Percentiles rank a stretch among this genome's conserved stretches.
Conservation (phyloP, 2,888 invertebrate species). For the Fissipunctia ypsillon region DNA sequence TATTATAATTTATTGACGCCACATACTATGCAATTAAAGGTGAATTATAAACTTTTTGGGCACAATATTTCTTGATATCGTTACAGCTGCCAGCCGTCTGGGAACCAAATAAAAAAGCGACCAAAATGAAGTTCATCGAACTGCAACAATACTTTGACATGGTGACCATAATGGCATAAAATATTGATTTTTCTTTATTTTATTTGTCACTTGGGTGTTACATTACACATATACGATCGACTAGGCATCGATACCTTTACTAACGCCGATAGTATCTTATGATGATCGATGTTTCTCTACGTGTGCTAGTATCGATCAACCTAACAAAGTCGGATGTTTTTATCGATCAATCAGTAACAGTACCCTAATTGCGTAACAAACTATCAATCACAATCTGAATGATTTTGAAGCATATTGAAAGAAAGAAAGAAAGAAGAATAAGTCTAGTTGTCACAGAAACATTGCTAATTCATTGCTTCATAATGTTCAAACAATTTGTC, state of each 20-base stretch:
- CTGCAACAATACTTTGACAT: not conserved
- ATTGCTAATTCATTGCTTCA: too few relatives aligned
- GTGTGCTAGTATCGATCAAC: not conserved
- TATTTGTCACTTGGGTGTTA: not conserved
- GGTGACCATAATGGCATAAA: not conserved
- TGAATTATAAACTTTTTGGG: constrained; percentile 34
- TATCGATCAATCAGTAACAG: not conserved
- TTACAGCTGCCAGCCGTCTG: constrained; percentile 25
- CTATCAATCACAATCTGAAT: too few relatives aligned
- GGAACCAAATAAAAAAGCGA: constrained; percentile 7
- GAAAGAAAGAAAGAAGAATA: too few relatives aligned
- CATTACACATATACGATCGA: not conserved
- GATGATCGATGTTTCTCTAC: not conserved
- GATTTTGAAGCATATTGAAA: too few relatives aligned
- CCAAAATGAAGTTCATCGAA: constrained; percentile 34
- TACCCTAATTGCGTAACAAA: too few relatives aligned
- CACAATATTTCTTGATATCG: constrained; percentile 24
- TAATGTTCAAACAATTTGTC: too few relatives aligned
- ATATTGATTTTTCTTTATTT: not conserved
- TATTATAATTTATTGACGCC: constrained; percentile 23
- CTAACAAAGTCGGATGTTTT: not conserved
- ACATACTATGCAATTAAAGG: constrained; percentile 23
- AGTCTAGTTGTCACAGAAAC: too few relatives aligned
- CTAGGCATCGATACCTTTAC: not conserved
- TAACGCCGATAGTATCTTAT: not conserved